Conservation (phyloP, 2,797 vertebrate species). For the Sparidentex hasta region DNA sequence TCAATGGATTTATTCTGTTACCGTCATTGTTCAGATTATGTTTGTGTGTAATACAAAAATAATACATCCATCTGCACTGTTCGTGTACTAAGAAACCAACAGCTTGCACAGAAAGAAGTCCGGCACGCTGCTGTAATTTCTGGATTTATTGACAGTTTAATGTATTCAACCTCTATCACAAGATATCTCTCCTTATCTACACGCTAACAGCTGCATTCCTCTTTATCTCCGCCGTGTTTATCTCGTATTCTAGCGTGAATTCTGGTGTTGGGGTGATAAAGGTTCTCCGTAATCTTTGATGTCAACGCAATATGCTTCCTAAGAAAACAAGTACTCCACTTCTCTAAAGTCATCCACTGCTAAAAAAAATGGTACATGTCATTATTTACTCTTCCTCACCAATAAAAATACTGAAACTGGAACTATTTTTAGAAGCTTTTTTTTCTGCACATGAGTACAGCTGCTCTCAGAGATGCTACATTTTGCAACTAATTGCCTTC, state of each 20-base stretch:
- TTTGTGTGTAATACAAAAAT: no score
- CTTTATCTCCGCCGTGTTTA: slow-evolving; percentile 12
- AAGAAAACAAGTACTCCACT: not conserved
- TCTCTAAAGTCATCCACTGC: not conserved
- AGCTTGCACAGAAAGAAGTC: not conserved
- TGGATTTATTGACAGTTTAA: slow-evolving; percentile 18
- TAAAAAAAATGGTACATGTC: not conserved
- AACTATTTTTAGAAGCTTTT: not conserved
- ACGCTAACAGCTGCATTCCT: slow-evolving; percentile 24
- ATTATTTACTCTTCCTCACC: not conserved
- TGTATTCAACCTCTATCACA: slow-evolving; percentile 18
- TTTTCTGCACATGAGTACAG: not conserved
- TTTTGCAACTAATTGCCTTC: not conserved
- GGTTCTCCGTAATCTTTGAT: not conserved
- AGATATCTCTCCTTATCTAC: slow-evolving; percentile 24
- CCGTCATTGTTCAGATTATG: no score
- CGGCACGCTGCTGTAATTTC: not conserved
- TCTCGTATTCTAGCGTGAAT: slow-evolving; percentile 13
- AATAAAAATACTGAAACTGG: not conserved
- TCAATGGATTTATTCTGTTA: no score
- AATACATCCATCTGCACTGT: not conserved
- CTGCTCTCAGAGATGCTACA: not conserved
- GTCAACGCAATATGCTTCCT: not conserved
- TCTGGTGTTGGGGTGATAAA: not conserved
- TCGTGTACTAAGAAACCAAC: not conserved